These are phyloP conservation scores for Batillaria attramentaria DNA, from an alignment of 1,140 invertebrate genomes.

Conservation along the genomic window DNA sequence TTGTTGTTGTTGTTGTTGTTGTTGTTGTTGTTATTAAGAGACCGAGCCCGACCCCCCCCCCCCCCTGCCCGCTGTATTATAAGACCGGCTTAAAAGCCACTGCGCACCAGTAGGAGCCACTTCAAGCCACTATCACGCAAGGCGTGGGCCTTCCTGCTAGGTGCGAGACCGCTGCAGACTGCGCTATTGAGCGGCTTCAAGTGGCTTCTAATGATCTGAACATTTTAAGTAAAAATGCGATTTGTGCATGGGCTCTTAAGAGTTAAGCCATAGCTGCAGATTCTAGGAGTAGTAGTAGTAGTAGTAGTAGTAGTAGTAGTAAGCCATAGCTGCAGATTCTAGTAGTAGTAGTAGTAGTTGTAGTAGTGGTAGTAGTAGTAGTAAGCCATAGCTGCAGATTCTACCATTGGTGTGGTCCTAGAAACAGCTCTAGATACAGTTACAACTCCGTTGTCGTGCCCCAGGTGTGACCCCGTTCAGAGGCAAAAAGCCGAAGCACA, in stretches of 20 bases:
- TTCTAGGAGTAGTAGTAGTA: not conserved
- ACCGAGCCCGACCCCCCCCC: too few relatives aligned
- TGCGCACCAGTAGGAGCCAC: too few relatives aligned
- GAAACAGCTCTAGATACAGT: not conserved
- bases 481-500: not conserved
- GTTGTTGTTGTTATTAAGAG: not conserved
- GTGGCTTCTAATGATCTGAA: too few relatives aligned
- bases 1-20: not conserved
- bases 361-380: not conserved
- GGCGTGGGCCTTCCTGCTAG: too few relatives aligned
- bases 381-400: not conserved
- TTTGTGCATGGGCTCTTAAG: not conserved
- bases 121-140: too few relatives aligned
- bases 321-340: not conserved
- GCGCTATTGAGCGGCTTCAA: too few relatives aligned
- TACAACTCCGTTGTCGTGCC: not conserved
- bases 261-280: not conserved
- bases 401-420: not conserved
- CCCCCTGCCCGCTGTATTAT: too few relatives aligned
- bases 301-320: not conserved
- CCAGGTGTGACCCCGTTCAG: slow-evolving; percentile 13
- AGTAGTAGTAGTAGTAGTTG: not conserved
- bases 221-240: too few relatives aligned
- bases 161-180: too few relatives aligned
- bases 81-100: too few relatives aligned